Evolutionary conservation across 2,113 vertebrate species (phyloP).

Genomic region (Eclectus roratus): DNA sequence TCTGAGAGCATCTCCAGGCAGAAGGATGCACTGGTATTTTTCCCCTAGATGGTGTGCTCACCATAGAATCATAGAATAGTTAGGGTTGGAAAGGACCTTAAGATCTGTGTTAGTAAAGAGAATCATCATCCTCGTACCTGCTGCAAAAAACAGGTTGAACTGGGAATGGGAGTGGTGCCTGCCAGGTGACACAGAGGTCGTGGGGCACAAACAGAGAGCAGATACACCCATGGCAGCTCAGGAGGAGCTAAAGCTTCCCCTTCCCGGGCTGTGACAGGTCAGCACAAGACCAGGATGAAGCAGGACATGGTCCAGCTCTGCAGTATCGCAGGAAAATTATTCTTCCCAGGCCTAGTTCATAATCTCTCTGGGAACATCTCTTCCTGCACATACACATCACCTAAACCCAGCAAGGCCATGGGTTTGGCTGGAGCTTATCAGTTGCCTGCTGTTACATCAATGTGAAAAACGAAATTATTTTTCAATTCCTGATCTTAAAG

Average conservation of each 20-base stretch:
- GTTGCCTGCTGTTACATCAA: neutral
- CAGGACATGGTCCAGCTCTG: neutral
- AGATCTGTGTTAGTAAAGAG: neutral
- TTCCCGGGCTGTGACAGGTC: neutral
- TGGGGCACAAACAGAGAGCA: neutral
- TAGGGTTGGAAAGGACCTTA: too few species aligned
- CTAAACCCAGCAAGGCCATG: neutral
- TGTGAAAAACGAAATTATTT: neutral
- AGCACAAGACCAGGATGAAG: neutral
- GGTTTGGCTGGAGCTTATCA: neutral
- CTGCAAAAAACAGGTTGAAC: neutral
- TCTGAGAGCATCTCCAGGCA: accelerated
- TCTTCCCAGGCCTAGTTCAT: neutral
- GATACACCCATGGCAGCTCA: neutral
- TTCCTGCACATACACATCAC: too few species aligned
- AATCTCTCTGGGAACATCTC: neutral
- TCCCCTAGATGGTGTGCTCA: neutral
- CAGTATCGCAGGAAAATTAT: neutral
- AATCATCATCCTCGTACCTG: neutral
- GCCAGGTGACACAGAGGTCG: neutral
- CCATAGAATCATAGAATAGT: too few species aligned
- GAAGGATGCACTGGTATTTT: neutral
- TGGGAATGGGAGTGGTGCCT: accelerated
- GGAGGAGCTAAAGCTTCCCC: neutral
- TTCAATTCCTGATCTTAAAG: neutral